phyloP scores from a whole-genome alignment of 2,888 invertebrate species.

The Galerucella calmariensis region DNA sequence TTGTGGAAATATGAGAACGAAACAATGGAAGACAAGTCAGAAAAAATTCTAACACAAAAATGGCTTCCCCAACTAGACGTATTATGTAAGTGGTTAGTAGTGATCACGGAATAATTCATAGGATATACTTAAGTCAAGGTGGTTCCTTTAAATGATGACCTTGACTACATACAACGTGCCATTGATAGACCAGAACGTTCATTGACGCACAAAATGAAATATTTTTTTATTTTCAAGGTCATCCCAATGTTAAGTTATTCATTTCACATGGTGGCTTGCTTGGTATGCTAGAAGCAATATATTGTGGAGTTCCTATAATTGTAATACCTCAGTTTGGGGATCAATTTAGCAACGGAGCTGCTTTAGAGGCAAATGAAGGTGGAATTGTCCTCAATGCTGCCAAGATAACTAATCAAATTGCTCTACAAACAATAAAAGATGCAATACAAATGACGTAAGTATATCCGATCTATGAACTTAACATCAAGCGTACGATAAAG shows the following conservation, averaged over 20 bases:
- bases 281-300: slow-evolving; percentile 75
- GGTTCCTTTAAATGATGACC: no score
- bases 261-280: slow-evolving; percentile 76
- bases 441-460: slow-evolving; percentile 70
- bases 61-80: slow-evolving; percentile 85
- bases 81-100: slow-evolving; percentile 72
- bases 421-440: slow-evolving; percentile 69
- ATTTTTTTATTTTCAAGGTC: slow-evolving; percentile 65
- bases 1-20: slow-evolving; percentile 85
- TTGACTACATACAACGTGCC: no score
- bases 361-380: slow-evolving; percentile 70
- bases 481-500: no score
- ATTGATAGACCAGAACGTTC: no score
- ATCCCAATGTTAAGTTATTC: slow-evolving; percentile 74
- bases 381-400: slow-evolving; percentile 70
- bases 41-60: slow-evolving; percentile 72
- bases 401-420: slow-evolving; percentile 68
- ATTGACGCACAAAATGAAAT: no score
- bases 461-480: neutral
- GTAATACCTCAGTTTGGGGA: slow-evolving; percentile 78
- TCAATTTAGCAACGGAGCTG: slow-evolving; percentile 74
- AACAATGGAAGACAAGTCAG: slow-evolving; percentile 67
- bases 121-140: no score
- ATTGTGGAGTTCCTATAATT: slow-evolving; percentile 74
- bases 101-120: no score